Evolutionary conservation across 2,888 invertebrate genomes (phyloP).

Genomic region (Hypselothyrea guttata): DNA sequence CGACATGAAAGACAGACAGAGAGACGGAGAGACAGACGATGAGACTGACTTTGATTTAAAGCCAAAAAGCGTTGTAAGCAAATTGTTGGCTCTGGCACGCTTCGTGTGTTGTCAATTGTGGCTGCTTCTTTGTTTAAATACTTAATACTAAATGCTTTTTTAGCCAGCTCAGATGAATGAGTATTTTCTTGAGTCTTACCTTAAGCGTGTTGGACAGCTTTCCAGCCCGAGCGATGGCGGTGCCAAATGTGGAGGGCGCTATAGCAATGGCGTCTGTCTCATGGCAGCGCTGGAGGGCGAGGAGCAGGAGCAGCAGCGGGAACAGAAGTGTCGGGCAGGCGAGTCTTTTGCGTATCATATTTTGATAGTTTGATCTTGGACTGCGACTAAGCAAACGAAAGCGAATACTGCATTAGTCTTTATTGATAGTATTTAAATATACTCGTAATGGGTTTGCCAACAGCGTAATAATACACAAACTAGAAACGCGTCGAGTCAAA

Average conservation of each 20-base stretch:
- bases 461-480: slow-evolving; percentile 20
- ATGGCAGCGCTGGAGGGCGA: slow-evolving; percentile 45
- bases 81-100: slow-evolving; percentile 45
- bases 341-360: slow-evolving; percentile 58
- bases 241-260: slow-evolving; percentile 82
- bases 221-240: slow-evolving; percentile 81
- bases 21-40: slow-evolving; percentile 2
- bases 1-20: slow-evolving; percentile 50
- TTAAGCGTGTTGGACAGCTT: slow-evolving; percentile 81
- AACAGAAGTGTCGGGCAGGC: slow-evolving; percentile 33
- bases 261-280: slow-evolving; percentile 77
- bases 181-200: slow-evolving; percentile 69
- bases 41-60: slow-evolving; percentile 43
- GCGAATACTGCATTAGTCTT: slow-evolving; percentile 65
- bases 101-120: slow-evolving; percentile 29
- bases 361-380: slow-evolving; percentile 22
- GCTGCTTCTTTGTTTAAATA: slow-evolving; percentile 34
- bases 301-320: slow-evolving; percentile 33
- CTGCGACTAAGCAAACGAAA: slow-evolving; percentile 56
- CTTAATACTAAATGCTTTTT: not conserved
- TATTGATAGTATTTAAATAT: slow-evolving; percentile 33
- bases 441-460: slow-evolving; percentile 45
- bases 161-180: too few relatives aligned
- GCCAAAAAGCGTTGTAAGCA: slow-evolving; percentile 40
- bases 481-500: slow-evolving; percentile 10